These are phyloP conservation scores for Nemoura dubitans DNA, from an alignment of 2,888 invertebrate species.

Conservation along the genomic window DNA sequence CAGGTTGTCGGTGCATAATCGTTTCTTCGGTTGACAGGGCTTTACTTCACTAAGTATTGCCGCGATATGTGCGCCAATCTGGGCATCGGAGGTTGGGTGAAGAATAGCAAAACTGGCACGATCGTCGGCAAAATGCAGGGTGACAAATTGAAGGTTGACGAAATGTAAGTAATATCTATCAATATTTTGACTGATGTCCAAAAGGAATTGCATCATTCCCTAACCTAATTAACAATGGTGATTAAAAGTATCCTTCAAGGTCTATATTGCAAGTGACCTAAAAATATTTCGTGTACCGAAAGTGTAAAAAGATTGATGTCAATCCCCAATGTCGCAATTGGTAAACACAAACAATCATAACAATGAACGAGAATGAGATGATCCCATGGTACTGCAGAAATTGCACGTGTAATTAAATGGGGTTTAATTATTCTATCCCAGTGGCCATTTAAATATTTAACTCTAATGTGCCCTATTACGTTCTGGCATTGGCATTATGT, in stretches of 20 bases:
- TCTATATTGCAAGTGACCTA: constrained; percentile 1
- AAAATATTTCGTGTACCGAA: not conserved
- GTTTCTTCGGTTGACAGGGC: constrained; percentile 66
- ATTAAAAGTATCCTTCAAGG: not conserved
- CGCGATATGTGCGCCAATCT: constrained; percentile 79
- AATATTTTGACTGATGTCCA: constrained; percentile 14
- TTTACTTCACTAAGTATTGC: constrained; percentile 88
- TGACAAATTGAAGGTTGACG: constrained; percentile 76
- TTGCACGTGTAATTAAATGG: not conserved
- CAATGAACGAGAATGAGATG: not conserved
- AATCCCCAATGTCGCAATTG: not conserved
- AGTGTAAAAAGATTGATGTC: not conserved
- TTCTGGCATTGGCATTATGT: not conserved
- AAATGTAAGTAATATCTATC: constrained; percentile 73
- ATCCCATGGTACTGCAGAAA: not conserved
- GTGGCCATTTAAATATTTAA: not conserved
- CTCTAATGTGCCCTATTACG: not conserved
- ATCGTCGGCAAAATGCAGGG: constrained; percentile 92
- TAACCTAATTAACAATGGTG: constrained; percentile 18
- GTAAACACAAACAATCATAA: not conserved
- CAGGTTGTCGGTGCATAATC: too few species aligned
- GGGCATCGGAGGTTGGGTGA: constrained; percentile 89
- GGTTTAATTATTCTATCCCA: not conserved
- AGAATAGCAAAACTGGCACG: constrained; percentile 87
- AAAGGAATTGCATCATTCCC: constrained; percentile 10